A percentile compares a stretch with the other conserved stretches of the same genome.
These are phyloP conservation scores for Polypedilum vanderplanki DNA, from an alignment of 1,140 invertebrate genomes.

Conservation along the genomic window DNA sequence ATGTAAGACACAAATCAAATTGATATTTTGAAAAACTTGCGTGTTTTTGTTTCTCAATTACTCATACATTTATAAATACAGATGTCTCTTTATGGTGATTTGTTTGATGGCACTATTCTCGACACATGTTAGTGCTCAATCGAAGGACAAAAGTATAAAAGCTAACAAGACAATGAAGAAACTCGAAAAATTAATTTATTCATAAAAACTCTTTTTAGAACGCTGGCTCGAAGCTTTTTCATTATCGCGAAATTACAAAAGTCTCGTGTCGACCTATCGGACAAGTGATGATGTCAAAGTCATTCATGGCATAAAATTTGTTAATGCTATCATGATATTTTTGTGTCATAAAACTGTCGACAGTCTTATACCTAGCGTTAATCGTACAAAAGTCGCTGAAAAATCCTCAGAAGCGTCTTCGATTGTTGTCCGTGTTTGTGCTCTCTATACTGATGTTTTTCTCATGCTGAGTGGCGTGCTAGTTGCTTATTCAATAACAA, in stretches of 20 bases:
- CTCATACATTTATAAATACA: too few species aligned
- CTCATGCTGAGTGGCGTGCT: constrained; percentile 59
- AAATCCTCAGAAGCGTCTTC: constrained; percentile 52
- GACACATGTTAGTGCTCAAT: background rate
- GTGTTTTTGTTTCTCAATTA: too few species aligned
- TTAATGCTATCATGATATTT: constrained; percentile 55
- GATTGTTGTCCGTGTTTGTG: constrained; percentile 55
- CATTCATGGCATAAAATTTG: constrained; percentile 55
- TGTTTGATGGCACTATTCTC: constrained; percentile 31
- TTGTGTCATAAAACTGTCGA: constrained; percentile 60
- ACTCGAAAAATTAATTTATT: background rate
- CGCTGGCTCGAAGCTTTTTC: constrained; percentile 53
- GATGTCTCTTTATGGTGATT: constrained; percentile 34
- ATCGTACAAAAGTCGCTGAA: constrained; percentile 55
- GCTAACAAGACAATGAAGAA: background rate
- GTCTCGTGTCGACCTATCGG: constrained; percentile 49
- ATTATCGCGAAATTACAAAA: constrained; percentile 51
- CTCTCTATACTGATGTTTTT: constrained; percentile 60
- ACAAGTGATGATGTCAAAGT: constrained; percentile 50
- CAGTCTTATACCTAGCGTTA: constrained; percentile 55
- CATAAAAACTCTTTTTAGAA: constrained; percentile 39
- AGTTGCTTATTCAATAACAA: constrained; percentile 53
- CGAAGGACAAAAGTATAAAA: constrained; percentile 10
- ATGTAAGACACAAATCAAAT: constrained; percentile 43
- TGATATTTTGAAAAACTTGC: too few species aligned